Evolutionary conservation across 2,888 invertebrate genomes (phyloP).

Genomic region (Trachelus tabidus): DNA sequence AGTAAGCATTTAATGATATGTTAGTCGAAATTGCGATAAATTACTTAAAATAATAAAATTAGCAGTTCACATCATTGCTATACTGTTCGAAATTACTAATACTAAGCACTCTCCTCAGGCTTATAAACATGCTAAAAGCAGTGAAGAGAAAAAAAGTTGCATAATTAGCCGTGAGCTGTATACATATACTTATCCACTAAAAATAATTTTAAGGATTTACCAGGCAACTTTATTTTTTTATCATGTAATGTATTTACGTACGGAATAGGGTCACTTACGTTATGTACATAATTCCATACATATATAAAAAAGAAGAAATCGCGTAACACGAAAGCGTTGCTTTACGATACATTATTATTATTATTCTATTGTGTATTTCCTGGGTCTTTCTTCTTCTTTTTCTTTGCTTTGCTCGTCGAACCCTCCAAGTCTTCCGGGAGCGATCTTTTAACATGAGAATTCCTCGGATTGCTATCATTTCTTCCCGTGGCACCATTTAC

Average conservation of each 20-base stretch:
- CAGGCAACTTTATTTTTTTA: neutral
- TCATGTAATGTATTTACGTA: conserved; percentile 2
- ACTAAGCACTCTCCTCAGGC: too few relatives aligned
- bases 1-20: neutral
- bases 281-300: conserved; percentile 38
- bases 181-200: too few relatives aligned
- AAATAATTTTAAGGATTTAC: neutral
- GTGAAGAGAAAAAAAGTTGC: too few relatives aligned
- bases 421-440: neutral
- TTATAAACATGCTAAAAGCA: too few relatives aligned
- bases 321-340: neutral
- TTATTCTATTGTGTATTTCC: conserved; percentile 17
- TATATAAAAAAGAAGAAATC: conserved; percentile 50
- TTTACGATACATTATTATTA: neutral
- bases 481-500: neutral
- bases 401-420: neutral
- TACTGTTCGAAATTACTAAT: too few relatives aligned
- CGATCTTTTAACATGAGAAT: neutral
- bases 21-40: neutral
- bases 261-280: conserved; percentile 3
- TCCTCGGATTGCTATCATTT: neutral
- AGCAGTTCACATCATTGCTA: too few relatives aligned
- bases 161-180: too few relatives aligned
- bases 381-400: conserved; percentile 10
- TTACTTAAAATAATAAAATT: neutral